Percentiles rank a stretch among this genome's conserved stretches.
Conservation (phyloP, 1,140 invertebrate genomes). For the Agrilus planipennis region DNA sequence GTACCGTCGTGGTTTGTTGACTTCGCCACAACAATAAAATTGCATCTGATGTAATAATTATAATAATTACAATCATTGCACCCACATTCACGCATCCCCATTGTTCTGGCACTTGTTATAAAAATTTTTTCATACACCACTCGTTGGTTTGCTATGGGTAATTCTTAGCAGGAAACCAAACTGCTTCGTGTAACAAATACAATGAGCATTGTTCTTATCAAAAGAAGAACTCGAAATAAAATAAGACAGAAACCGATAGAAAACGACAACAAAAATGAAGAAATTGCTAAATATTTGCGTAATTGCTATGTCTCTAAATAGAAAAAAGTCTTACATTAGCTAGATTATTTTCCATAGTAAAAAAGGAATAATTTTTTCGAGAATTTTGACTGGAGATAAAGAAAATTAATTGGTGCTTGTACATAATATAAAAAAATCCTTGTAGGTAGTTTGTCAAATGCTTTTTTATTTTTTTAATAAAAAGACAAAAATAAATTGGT, state of each 20-base stretch:
- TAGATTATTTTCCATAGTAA: not conserved
- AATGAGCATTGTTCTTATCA: too few relatives aligned
- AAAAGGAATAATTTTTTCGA: not conserved
- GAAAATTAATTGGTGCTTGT: not conserved
- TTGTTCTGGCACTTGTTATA: too few relatives aligned
- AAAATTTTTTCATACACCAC: too few relatives aligned
- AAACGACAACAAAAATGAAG: not conserved
- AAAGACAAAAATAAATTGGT: not conserved
- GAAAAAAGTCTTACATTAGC: not conserved
- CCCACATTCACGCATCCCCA: too few relatives aligned
- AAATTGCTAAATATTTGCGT: not conserved
- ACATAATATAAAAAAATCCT: not conserved
- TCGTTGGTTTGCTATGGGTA: too few relatives aligned
- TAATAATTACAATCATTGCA: too few relatives aligned
- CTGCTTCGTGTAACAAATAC: too few relatives aligned
- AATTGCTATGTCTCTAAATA: not conserved
- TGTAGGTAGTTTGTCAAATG: not conserved
- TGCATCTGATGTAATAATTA: too few relatives aligned
- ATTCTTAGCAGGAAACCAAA: too few relatives aligned
- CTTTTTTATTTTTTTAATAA: not conserved
- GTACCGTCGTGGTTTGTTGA: too few relatives aligned
- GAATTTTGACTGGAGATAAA: not conserved
- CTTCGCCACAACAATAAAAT: too few relatives aligned
- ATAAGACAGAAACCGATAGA: not conserved
- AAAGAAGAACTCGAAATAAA: too few relatives aligned